Evolutionary conservation across 2,113 vertebrate genomes (phyloP), one percentile per base, ranked within the genome.

Genomic region (Oncorhynchus clarkii): DNA sequence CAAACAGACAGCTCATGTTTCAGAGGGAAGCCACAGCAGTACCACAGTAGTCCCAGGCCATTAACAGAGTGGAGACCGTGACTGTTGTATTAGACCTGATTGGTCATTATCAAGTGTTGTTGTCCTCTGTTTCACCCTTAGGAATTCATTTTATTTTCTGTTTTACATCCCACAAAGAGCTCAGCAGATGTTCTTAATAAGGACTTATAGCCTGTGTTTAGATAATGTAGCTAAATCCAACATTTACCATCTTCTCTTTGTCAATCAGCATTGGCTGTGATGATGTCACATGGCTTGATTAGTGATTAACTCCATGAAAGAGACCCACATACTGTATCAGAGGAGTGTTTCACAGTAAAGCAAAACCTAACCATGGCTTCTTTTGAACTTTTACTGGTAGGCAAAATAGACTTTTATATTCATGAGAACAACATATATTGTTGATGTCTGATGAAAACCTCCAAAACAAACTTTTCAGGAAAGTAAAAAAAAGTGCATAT

Each of bases 1-100:
- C 66, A 72, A 78, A 82, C 76, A 88, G 66, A 68, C n/a, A 79
- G 75, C 80, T 89, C 82, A 87, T 87, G 82, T 89, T 91, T 86
- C 75, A 79, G 66, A 79, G 69, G 82, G 80, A 89, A 88, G 84
- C 90, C 81, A 6, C 88, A 91, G 82, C 85, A 45, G 39, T 11
- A 45, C 9, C 39, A 45, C 9, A 45, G 39, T 9, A 84, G 84
- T 80, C 75, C 54, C 81, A 34, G 76, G 78, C 78, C 81, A 85
- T 89, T 83, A 86, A n/a, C n/a, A n/a, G 66, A 76, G 11, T 13
- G 24, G 54, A 72, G 65, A 73, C 70, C 51, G 22, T 54, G 62
- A 66, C 74, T 80, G 60, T 20, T 78, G 11, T 20, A 31, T 64
- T 29, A 75, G 31, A 12, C 62, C 70, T 26, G 9, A n/a, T 22